phyloP scores from a whole-genome alignment of 53 echinoderm and acorn worm genomes.

The Actinopyga echinites region DNA sequence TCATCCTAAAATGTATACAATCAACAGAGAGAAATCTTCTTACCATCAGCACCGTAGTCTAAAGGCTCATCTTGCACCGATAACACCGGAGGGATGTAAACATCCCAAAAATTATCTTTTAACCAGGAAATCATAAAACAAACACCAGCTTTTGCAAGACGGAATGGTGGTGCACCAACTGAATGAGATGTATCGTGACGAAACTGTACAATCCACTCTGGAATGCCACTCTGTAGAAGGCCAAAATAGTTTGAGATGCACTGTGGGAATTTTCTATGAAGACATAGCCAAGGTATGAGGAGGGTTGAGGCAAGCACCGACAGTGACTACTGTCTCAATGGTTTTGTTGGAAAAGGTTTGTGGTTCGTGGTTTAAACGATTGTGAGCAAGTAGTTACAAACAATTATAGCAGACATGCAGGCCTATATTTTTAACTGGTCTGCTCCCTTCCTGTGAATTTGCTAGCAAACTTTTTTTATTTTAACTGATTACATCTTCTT shows the following conservation, averaged over 20 bases:
- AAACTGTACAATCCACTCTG: constrained; percentile 75
- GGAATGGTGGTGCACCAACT: constrained; percentile 56
- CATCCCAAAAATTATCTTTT: constrained; percentile 60
- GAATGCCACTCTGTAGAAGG: constrained; percentile 61
- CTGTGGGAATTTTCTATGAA: no score
- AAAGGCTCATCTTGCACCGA: background rate
- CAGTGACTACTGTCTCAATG: no score
- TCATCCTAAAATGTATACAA: background rate
- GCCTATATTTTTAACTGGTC: no score
- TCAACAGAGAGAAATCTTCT: background rate
- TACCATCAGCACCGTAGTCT: constrained; percentile 49
- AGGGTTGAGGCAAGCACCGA: no score
- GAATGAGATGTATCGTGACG: constrained; percentile 74
- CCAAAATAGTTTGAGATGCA: no score
- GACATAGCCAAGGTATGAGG: no score
- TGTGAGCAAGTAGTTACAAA: no score
- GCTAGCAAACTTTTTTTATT: no score
- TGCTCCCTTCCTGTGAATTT: no score
- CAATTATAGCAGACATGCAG: no score
- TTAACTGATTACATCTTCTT: no score
- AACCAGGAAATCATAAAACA: constrained; percentile 57
- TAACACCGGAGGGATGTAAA: constrained; percentile 26
- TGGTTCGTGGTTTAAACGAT: background rate
- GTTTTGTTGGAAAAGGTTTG: no score
- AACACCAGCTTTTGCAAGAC: constrained; percentile 49